Evolutionary conservation across 2,797 vertebrate genomes (phyloP).

Genomic region (Oreochromis grahami): DNA sequence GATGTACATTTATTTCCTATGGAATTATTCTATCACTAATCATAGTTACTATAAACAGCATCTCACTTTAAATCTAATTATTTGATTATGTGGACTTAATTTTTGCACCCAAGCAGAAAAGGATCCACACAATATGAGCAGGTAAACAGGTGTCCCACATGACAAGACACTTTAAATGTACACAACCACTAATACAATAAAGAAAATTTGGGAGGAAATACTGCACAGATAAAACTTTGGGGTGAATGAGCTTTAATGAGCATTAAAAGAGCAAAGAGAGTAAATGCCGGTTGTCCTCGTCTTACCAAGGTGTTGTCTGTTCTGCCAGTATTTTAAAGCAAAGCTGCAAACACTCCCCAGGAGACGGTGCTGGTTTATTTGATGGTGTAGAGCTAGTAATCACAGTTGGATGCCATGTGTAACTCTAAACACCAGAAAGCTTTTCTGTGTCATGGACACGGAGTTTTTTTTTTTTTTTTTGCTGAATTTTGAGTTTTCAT

Average conservation of each 20-base stretch:
- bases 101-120: background rate
- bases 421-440: background rate
- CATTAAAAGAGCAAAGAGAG: background rate
- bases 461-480: background rate
- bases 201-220: background rate
- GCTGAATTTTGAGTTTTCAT: accelerated
- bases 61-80: background rate
- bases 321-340: background rate
- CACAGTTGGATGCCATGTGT: background rate
- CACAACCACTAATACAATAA: background rate
- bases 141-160: background rate
- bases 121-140: background rate
- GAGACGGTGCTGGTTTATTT: background rate
- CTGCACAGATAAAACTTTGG: background rate
- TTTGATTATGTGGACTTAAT: background rate
- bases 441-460: background rate
- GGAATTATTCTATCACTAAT: background rate
- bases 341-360: background rate
- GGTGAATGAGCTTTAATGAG: background rate
- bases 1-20: background rate
- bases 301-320: background rate
- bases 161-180: background rate
- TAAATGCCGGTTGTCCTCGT: background rate
- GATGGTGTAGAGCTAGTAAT: background rate
- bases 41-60: background rate